Base-by-base conservation (phyloP, 2,113 vertebrate genomes). In the Brachypodius melanocephalos region DNA sequence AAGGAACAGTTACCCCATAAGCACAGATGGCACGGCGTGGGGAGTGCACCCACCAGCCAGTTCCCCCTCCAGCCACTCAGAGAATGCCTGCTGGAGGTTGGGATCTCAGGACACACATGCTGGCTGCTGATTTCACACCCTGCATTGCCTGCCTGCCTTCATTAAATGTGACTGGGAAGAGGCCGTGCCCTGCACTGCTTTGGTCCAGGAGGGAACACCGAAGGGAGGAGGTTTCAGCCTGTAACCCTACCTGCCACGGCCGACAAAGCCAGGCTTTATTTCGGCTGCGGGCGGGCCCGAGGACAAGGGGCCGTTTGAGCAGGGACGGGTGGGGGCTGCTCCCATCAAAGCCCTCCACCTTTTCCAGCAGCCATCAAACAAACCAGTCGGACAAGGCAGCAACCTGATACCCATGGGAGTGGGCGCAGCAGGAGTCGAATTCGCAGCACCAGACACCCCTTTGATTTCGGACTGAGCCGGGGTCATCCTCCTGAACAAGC, bases 371-470 rank as follows among this genome's bases (percentile, higher is more conserved):
- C 52, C n/a, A 96, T 95, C 95, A 96, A 96, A 97, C 97, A 96
- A 97, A 98, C 97, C 96, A 93, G 98, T 96, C 81, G 67, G 86
- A 95, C 94, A 62, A 95, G 97, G 95, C 79, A 28, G 96, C 96
- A 97, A 98, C 91, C 80, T 16, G 95, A 98, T 96, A 97, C 95
- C 89, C 96, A 94, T 97, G 95, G 94, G 97, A 97, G 92, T 90
- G 94, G 97, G 91, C 14, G 7, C 85, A 80, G 77, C 3, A 0
- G 94, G 95, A 81, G 76, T 92, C 72, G 6, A 26, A 91, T 96
- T 92, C 42, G 1, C 28, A 0, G 89, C 87, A 85, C 75, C 87
- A 90, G 85, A 88, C 95, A 82, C 75, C 85, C 84, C 85, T 95
- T 93, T 97, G 92, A 96, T 91, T 94, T 82, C 12, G 0, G 75